phyloP scores from a whole-genome alignment of 2,113 vertebrate species.

The Nerophis ophidion region DNA sequence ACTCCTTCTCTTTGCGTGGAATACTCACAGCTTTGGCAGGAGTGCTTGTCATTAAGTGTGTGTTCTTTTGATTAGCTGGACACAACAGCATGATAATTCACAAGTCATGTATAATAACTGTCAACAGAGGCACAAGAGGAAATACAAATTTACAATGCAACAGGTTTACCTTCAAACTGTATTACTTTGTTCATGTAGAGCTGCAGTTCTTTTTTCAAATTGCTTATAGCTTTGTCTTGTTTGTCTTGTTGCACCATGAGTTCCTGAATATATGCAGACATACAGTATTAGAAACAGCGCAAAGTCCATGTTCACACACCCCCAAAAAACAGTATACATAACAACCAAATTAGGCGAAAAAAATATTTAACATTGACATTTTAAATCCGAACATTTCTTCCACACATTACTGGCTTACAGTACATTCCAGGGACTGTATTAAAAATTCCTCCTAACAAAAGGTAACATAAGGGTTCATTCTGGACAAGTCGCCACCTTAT shows the following conservation, averaged over 20 bases:
- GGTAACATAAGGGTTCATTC: no score
- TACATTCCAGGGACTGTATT: no score
- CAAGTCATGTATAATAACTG: background rate
- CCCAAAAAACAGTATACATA: background rate
- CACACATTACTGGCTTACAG: no score
- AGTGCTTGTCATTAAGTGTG: constrained; percentile 55
- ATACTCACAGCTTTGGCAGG: constrained; percentile 81
- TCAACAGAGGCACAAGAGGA: background rate
- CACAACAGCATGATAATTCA: background rate
- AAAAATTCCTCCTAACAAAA: no score
- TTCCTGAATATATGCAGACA: constrained; percentile 69
- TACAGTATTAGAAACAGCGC: background rate
- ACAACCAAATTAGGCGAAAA: background rate
- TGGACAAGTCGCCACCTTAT: no score
- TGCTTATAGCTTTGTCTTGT: constrained; percentile 87
- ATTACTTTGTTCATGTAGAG: constrained; percentile 84
- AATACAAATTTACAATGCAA: background rate
- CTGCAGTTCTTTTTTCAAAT: constrained; percentile 91
- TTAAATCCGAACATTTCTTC: background rate
- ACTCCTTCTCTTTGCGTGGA: constrained; percentile 90
- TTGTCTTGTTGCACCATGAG: constrained; percentile 89
- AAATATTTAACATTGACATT: background rate
- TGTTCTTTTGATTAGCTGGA: constrained; percentile 68
- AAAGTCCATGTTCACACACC: background rate
- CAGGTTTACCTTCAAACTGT: constrained; percentile 82